These are phyloP conservation scores for Orthonychiurus folsomi DNA, from an alignment of 2,888 invertebrate species.

Conservation along the genomic window DNA sequence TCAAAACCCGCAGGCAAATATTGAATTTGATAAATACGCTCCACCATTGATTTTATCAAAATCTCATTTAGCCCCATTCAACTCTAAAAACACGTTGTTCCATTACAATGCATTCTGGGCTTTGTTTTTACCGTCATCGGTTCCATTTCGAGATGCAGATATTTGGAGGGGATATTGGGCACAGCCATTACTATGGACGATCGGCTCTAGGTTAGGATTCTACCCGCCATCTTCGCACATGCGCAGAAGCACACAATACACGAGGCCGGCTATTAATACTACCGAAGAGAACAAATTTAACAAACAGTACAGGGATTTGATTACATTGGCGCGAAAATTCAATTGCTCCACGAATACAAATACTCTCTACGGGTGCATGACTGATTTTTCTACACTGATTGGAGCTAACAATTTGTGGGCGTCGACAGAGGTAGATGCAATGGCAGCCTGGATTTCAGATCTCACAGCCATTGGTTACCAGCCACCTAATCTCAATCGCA, in stretches of 20 bases:
- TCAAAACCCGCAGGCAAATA: background rate
- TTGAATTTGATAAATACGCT: background rate
- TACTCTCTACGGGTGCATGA: background rate
- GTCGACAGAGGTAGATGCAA: background rate
- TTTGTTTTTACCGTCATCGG: background rate
- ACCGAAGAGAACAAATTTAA: background rate
- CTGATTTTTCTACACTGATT: background rate
- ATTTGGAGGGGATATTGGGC: background rate
- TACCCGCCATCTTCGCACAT: no score
- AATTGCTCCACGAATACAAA: background rate
- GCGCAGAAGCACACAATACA: no score
- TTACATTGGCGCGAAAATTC: background rate
- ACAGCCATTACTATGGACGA: background rate
- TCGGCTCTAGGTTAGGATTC: background rate
- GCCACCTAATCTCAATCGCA: background rate
- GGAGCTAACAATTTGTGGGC: background rate
- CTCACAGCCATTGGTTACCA: background rate
- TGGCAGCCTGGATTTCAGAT: background rate
- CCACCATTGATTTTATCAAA: background rate
- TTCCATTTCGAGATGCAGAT: background rate
- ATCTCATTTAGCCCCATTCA: background rate
- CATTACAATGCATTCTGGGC: slow-evolving; percentile 1
- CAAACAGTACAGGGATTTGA: background rate
- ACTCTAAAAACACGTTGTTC: background rate
- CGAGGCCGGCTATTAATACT: background rate